These are phyloP conservation scores for Dryas iulia DNA, from an alignment of 1,140 invertebrate species.

Conservation along the genomic window DNA sequence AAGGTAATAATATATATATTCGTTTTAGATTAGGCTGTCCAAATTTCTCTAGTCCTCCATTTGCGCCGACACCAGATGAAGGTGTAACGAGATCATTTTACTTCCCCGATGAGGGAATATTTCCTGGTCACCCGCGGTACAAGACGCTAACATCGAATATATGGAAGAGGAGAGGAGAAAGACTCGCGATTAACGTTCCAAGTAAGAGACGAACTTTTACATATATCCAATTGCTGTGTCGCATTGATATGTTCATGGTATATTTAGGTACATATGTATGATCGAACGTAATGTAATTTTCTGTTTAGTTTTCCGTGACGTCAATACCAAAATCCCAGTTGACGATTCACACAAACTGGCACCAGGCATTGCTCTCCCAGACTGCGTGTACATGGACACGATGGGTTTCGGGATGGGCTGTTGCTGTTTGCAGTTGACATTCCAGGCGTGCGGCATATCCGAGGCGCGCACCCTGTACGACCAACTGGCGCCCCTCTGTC, in stretches of 20 bases:
- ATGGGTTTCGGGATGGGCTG: conserved; percentile 99
- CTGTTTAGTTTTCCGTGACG: conserved; percentile 92
- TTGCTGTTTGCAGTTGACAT: conserved; percentile 97
- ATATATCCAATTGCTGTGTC: no score
- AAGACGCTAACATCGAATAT: conserved; percentile 97
- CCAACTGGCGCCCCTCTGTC: conserved; percentile 97
- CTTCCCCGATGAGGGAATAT: conserved; percentile 97
- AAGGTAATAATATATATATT: no score
- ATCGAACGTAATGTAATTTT: background rate
- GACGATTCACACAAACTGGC: conserved; percentile 83
- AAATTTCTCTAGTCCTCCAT: conserved; percentile 92
- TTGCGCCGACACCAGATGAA: conserved; percentile 85
- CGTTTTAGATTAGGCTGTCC: conserved; percentile 89
- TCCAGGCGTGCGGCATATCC: conserved; percentile 97
- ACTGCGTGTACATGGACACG: conserved; percentile 98
- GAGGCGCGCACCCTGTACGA: conserved; percentile 98
- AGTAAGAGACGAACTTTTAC: conserved; percentile 86
- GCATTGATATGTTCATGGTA: no score
- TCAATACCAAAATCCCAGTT: conserved; percentile 91
- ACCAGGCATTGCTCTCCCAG: conserved; percentile 84
- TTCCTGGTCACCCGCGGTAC: conserved; percentile 96
- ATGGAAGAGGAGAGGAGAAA: conserved; percentile 92
- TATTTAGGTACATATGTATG: background rate
- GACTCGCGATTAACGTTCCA: conserved; percentile 98
- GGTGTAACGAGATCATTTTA: conserved; percentile 93